Evolutionary conservation across 2,888 invertebrate genomes (phyloP).

Genomic region (Tholera decimalis): DNA sequence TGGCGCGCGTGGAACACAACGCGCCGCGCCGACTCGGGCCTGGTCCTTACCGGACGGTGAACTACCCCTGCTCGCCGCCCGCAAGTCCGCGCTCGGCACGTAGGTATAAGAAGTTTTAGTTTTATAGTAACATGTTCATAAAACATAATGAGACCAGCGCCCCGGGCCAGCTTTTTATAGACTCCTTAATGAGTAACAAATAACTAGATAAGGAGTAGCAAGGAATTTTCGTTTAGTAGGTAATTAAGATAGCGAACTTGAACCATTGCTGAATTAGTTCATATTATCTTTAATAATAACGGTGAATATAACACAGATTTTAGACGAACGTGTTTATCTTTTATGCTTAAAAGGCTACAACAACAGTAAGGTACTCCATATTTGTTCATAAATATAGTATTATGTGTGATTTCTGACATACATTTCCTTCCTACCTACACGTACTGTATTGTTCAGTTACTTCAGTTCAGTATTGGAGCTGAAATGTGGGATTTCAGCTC

Average conservation of each 20-base stretch:
- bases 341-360: conserved; percentile 15
- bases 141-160: too few relatives aligned
- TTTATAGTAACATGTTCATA: too few relatives aligned
- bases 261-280: conserved; percentile 1
- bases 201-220: not conserved
- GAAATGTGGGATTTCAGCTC: too few relatives aligned
- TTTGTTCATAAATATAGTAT: conserved; percentile 34
- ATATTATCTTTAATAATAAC: conserved; percentile 23
- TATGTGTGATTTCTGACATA: conserved; percentile 25
- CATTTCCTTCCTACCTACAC: not conserved
- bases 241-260: not conserved
- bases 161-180: too few relatives aligned
- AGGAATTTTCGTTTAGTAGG: not conserved
- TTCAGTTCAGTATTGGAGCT: conserved; percentile 11
- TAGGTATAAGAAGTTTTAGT: too few relatives aligned
- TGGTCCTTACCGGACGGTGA: too few relatives aligned
- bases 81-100: too few relatives aligned
- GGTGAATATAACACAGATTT: conserved; percentile 20
- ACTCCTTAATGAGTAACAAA: not conserved
- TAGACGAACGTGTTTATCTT: conserved; percentile 23
- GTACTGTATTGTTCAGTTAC: conserved; percentile 5
- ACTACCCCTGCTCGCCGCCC: too few relatives aligned
- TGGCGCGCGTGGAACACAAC: too few relatives aligned
- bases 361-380: conserved; percentile 27
- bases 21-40: too few relatives aligned